These are phyloP conservation scores for Holacanthella duospinosa DNA, from an alignment of 2,888 invertebrate species.

Conservation along the genomic window DNA sequence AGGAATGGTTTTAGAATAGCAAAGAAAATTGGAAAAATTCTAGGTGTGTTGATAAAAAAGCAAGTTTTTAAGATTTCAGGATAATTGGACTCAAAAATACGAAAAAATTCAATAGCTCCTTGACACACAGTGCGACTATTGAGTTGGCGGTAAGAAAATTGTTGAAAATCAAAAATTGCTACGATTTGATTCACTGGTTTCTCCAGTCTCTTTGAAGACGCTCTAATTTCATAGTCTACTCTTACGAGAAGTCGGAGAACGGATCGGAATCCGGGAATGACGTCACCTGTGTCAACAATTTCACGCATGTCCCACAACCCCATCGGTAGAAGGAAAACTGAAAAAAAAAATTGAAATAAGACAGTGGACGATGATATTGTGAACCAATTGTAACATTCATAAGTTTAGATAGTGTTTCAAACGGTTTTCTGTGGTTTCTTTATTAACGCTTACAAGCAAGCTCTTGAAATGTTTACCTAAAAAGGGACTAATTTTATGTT, in stretches of 20 bases:
- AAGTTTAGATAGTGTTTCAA: too few species aligned
- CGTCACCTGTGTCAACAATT: constrained; percentile 16
- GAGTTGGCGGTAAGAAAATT: constrained; percentile 29
- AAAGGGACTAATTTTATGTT: too few species aligned
- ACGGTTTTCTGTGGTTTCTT: too few species aligned
- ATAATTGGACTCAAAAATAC: constrained; percentile 20
- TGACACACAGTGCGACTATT: constrained; percentile 17
- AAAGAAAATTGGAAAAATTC: constrained; percentile 10
- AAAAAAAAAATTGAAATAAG: too few species aligned
- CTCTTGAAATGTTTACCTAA: too few species aligned
- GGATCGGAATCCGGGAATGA: constrained; percentile 18
- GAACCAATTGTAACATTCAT: too few species aligned
- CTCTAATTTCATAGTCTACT: constrained; percentile 4
- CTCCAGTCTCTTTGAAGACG: neutral
- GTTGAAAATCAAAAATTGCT: constrained; percentile 29
- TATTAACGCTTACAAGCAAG: too few species aligned
- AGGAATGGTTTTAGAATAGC: constrained; percentile 12
- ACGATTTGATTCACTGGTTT: constrained; percentile 16
- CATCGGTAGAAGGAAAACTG: constrained; percentile 19
- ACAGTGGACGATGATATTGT: too few species aligned
- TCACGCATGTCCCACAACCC: constrained; percentile 20
- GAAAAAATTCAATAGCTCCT: constrained; percentile 18
- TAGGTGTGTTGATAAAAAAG: neutral
- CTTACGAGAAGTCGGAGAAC: constrained; percentile 15
- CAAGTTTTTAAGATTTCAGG: constrained; percentile 11